A percentile compares a stretch with the other conserved stretches of the same genome.
Evolutionary conservation across 2,888 invertebrate genomes (phyloP).

Genomic region (Zaprionus bogoriensis): DNA sequence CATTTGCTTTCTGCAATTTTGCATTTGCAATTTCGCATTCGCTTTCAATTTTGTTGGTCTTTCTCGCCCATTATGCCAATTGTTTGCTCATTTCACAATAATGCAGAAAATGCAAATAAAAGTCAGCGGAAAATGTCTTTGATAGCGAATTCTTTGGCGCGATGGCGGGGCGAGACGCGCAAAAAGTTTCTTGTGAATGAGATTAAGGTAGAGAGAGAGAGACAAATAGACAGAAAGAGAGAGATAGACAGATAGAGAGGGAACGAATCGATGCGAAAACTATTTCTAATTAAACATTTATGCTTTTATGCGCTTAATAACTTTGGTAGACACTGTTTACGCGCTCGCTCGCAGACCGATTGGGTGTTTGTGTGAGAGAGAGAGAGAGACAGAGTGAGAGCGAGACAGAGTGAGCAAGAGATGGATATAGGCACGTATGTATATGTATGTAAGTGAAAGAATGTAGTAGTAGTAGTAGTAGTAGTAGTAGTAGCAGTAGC

Average conservation of each 20-base stretch:
- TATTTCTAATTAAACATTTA: conserved; percentile 18
- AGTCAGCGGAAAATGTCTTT: conserved; percentile 64
- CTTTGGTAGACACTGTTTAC: conserved; percentile 51
- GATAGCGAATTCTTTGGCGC: conserved; percentile 34
- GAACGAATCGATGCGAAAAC: too few species aligned
- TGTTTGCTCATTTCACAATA: conserved; percentile 68
- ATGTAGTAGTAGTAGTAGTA: conserved; percentile 37
- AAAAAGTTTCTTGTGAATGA: too few species aligned
- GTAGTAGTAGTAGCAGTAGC: conserved; percentile 39
- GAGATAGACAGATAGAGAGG: too few species aligned
- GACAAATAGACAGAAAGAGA: too few species aligned
- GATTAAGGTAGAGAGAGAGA: neutral
- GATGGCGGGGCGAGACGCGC: conserved; percentile 50
- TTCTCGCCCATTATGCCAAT: conserved; percentile 58
- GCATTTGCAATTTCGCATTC: conserved; percentile 7
- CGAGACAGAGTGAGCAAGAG: conserved; percentile 13
- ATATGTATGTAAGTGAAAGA: neutral
- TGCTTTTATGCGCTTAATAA: neutral
- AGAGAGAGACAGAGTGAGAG: conserved; percentile 14
- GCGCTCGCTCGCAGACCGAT: conserved; percentile 30
- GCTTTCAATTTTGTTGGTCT: conserved; percentile 11
- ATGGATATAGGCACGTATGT: conserved; percentile 11
- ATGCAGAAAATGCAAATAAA: conserved; percentile 66
- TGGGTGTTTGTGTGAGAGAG: conserved; percentile 1
- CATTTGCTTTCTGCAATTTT: conserved; percentile 2